phyloP scores from a whole-genome alignment of 2,888 invertebrate genomes.

The Noctua janthina region DNA sequence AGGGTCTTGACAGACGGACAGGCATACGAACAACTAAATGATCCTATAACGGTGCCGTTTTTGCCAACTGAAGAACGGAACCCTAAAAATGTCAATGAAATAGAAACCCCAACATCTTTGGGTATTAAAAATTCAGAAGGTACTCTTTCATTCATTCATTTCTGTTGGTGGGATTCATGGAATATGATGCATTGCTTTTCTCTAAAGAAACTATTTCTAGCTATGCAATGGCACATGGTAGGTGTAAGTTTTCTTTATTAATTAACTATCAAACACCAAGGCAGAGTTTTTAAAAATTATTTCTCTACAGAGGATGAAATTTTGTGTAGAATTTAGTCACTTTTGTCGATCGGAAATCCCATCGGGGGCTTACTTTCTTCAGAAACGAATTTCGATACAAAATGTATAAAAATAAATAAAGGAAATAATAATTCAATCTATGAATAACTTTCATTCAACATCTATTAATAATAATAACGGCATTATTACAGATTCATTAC shows the following conservation, averaged over 20 bases:
- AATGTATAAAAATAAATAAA: no score
- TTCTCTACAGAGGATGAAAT: background rate
- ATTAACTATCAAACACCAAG: background rate
- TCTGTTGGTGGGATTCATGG: no score
- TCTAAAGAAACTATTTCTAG: background rate
- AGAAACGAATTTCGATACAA: background rate
- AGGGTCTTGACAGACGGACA: no score
- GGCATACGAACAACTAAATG: no score
- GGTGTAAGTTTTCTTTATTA: background rate
- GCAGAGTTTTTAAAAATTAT: no score
- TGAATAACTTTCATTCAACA: background rate
- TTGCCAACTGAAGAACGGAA: no score
- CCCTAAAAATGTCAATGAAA: background rate
- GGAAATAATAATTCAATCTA: background rate
- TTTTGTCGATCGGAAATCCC: background rate
- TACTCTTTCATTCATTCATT: background rate
- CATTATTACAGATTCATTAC: background rate
- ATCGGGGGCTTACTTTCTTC: background rate
- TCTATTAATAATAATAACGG: background rate
- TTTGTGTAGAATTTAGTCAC: background rate
- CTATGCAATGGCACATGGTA: background rate
- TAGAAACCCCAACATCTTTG: background rate
- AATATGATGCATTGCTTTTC: background rate
- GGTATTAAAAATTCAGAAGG: background rate
- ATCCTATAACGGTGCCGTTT: no score